phyloP scores from a whole-genome alignment of 2,113 vertebrate species.

The Pluvianellus socialis region DNA sequence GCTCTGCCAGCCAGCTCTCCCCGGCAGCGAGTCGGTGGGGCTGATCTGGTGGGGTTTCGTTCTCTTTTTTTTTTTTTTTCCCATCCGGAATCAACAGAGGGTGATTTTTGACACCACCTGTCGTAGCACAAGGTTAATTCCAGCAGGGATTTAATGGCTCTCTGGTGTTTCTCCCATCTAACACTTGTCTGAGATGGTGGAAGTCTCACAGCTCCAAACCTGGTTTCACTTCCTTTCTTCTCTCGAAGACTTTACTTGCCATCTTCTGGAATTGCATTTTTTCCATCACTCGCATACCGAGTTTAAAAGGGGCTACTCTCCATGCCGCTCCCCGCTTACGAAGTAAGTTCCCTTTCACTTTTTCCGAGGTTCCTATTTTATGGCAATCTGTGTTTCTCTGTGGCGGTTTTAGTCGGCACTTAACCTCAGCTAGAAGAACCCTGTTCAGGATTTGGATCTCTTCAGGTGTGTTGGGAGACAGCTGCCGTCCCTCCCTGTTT shows the following conservation, averaged over 20 bases:
- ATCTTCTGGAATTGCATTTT: background rate
- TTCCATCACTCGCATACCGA: background rate
- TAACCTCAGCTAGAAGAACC: fast-evolving
- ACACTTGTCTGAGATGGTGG: background rate
- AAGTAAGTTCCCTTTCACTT: background rate
- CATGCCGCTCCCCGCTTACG: background rate
- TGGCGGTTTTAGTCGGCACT: no score
- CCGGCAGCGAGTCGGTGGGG: fast-evolving
- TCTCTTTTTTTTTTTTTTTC: background rate
- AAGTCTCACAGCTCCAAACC: background rate
- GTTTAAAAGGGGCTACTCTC: background rate
- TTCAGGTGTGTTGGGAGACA: background rate
- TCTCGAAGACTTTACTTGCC: background rate
- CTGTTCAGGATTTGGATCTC: background rate
- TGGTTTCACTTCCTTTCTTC: background rate
- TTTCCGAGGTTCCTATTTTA: background rate
- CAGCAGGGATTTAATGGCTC: background rate
- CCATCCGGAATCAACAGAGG: background rate
- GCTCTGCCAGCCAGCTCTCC: background rate
- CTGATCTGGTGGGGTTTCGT: background rate
- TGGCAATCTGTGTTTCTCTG: background rate
- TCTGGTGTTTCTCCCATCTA: background rate
- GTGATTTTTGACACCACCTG: background rate
- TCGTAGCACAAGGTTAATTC: background rate
- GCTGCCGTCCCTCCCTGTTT: fast-evolving